A percentile compares a stretch with the other conserved stretches of the same genome.
phyloP scores from a whole-genome alignment of 2,113 vertebrate species.

The Prinia subflava region DNA sequence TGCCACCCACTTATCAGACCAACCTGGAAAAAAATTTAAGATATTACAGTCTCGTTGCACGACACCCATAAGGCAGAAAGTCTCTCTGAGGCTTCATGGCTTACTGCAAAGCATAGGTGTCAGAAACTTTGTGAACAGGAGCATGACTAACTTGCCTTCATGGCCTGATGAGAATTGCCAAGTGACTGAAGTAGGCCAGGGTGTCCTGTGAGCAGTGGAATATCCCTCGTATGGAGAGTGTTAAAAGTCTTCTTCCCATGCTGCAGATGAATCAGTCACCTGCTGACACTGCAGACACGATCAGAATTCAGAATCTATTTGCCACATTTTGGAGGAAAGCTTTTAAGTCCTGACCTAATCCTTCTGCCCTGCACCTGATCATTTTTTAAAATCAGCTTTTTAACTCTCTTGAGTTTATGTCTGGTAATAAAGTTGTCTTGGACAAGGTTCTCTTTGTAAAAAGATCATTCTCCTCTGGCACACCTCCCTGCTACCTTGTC shows the following conservation, averaged over 20 bases:
- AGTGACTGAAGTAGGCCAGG: not conserved
- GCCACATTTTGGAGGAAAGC: conserved; percentile 25
- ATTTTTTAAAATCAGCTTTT: not conserved
- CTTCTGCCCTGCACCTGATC: not conserved
- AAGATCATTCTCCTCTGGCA: not conserved
- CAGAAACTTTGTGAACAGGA: not conserved
- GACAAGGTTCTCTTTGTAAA: not conserved
- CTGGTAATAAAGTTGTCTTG: conserved; percentile 4
- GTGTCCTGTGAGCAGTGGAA: not conserved
- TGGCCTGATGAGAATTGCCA: conserved; percentile 7
- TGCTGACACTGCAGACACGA: not conserved
- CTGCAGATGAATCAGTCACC: conserved; percentile 24
- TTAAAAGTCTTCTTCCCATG: conserved; percentile 5
- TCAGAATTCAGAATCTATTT: conserved; percentile 21
- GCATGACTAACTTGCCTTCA: not conserved
- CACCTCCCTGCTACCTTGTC: not conserved
- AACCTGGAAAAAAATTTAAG: conserved; percentile 43
- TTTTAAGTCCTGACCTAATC: conserved; percentile 13
- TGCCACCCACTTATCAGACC: conserved; percentile 40
- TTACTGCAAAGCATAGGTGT: not conserved
- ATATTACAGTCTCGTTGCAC: not conserved
- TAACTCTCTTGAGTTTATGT: not conserved
- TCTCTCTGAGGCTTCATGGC: not conserved
- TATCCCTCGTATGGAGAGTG: not conserved
- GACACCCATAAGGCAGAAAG: not conserved